Evolutionary conservation across 2,113 vertebrate genomes (phyloP).

Genomic region (Eulemur macaco): DNA sequence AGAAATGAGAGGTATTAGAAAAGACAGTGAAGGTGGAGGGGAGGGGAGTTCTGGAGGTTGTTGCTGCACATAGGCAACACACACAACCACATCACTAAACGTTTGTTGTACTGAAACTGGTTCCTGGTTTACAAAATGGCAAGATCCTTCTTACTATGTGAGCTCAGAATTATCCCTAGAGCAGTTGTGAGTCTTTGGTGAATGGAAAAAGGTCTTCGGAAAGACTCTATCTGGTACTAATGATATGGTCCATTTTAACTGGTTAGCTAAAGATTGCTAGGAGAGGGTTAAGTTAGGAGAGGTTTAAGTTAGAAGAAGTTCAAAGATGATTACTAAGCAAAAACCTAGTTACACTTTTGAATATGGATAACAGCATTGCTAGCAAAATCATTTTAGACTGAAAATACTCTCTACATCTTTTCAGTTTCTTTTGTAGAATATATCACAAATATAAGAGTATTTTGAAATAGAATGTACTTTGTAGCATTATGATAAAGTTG

Average conservation of each 20-base stretch:
- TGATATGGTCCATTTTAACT: neutral
- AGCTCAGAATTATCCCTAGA: neutral
- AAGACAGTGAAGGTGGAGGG: neutral
- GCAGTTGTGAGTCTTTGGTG: neutral
- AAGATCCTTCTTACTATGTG: neutral
- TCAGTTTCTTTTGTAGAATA: neutral
- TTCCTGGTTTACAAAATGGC: neutral
- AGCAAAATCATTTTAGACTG: neutral
- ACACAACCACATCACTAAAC: neutral
- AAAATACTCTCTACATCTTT: neutral
- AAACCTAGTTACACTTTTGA: neutral
- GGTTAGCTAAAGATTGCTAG: neutral
- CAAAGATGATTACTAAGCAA: neutral
- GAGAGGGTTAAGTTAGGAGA: neutral
- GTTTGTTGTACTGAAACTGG: neutral
- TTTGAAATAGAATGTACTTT: slow-evolving; percentile 2
- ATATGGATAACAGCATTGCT: neutral
- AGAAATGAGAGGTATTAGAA: neutral
- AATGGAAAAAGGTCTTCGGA: neutral
- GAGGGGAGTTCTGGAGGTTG: neutral
- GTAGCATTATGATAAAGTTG: neutral
- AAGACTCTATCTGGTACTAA: neutral
- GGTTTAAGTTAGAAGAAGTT: neutral
- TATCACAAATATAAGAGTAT: neutral
- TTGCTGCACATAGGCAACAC: neutral